Evolutionary conservation across 2,888 invertebrate genomes (phyloP), one percentile per base, ranked within the genome.

Genomic region (Spilosoma lubricipeda): DNA sequence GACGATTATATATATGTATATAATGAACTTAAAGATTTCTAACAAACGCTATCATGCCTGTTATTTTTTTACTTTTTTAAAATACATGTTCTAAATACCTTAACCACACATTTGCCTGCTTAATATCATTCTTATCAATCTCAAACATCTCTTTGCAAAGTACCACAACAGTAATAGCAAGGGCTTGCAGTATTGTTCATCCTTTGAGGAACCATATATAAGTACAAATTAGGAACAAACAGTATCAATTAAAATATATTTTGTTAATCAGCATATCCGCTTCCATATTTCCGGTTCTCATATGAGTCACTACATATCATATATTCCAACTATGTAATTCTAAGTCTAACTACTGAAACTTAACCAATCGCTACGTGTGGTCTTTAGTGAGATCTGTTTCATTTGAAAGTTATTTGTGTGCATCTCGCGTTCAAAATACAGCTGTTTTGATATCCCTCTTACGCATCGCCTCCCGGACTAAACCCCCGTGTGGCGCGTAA

Each of bases 311-410:
- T 20, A 23, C 8, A 23, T 8, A 52, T 30, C 30, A 64, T 9
- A 63, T n/a, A 70, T 33, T 39, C 45, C 52, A 23, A 56, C 33
- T 11, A 27, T n/a, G n/a, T n/a, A n/a, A n/a, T n/a, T 27, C n/a
- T 15, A 18, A 30, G 15, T 27, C 18, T 13, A 27, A 59, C 27
- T 18, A 33, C 11, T n/a, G 45, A 48, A 71, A 36, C 7, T 59
- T 39, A 67, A 39, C 18, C 66, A 36, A 11, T 20, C 52, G 15
- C 66, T 66, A 42, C 71, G 66, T 72, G 71, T 72, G 71, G 71
- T 72, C 71, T n/a, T 20, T 42, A n/a, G 27, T 39, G 36, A 33
- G 33, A n/a, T 66, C 23, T 71, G n/a, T 56, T 56, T 56, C 52
- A 71, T 52, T 66, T 66, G 71, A 71, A 4, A 45, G 45, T 71